Evolutionary conservation across 2,888 invertebrate genomes (phyloP).

Genomic region (Idaea straminata): DNA sequence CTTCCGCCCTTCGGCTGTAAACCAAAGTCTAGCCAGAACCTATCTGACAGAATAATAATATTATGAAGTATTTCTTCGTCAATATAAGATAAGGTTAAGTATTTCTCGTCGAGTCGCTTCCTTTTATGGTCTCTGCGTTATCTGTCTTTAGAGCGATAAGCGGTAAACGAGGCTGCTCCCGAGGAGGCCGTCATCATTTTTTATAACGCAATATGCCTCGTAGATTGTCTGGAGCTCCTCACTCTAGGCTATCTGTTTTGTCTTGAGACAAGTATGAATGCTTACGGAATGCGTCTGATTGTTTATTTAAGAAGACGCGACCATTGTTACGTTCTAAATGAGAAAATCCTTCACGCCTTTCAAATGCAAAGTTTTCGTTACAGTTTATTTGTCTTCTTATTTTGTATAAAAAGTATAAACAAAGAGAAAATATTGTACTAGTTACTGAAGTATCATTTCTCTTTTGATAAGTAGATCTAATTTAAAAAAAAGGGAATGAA

Average conservation of each 20-base stretch:
- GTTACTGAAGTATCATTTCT: too few relatives aligned
- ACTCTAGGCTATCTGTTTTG: slow-evolving; percentile 49
- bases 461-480: background rate
- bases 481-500: slow-evolving; percentile 23
- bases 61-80: slow-evolving; percentile 52
- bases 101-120: slow-evolving; percentile 56
- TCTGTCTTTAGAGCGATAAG: slow-evolving; percentile 56
- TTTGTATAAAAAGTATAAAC: too few relatives aligned
- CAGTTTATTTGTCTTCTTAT: background rate
- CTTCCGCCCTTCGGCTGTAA: slow-evolving; percentile 32
- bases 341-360: slow-evolving; percentile 16
- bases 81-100: slow-evolving; percentile 57
- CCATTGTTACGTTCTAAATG: slow-evolving; percentile 16
- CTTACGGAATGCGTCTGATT: slow-evolving; percentile 38
- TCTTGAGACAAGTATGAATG: slow-evolving; percentile 36
- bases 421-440: too few relatives aligned
- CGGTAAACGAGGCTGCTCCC: slow-evolving; percentile 56
- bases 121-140: slow-evolving; percentile 53
- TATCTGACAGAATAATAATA: slow-evolving; percentile 31
- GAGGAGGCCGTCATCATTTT: slow-evolving; percentile 63
- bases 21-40: slow-evolving; percentile 42
- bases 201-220: slow-evolving; percentile 65
- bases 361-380: slow-evolving; percentile 8
- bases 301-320: slow-evolving; percentile 31
- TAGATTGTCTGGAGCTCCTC: slow-evolving; percentile 52